Evolutionary conservation across 2,888 invertebrate genomes (phyloP).

Genomic region (Sympetrum striolatum): DNA sequence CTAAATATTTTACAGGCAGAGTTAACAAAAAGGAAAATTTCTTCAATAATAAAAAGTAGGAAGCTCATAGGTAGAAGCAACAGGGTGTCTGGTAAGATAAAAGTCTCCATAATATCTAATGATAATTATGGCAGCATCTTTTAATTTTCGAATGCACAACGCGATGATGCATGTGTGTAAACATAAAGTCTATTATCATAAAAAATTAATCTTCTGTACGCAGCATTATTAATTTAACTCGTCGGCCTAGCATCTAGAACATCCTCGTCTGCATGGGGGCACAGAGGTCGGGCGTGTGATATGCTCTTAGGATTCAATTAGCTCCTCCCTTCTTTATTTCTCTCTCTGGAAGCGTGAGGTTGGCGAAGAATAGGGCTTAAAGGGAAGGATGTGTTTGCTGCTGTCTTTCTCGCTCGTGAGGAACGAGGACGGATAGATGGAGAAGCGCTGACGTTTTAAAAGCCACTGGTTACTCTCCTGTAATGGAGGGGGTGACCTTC

Average conservation of each 20-base stretch:
- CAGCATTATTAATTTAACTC: background rate
- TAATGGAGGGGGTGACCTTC: conserved; percentile 27
- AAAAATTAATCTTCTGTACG: no score
- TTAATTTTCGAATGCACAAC: no score
- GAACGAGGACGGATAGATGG: background rate
- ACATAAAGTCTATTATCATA: no score
- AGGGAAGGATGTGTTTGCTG: background rate
- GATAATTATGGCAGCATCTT: no score
- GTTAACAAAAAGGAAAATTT: no score
- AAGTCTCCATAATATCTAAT: no score
- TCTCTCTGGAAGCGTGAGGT: background rate
- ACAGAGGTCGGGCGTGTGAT: conserved; percentile 15
- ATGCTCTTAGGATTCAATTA: conserved; percentile 34
- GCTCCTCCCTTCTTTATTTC: background rate
- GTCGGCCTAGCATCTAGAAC: background rate
- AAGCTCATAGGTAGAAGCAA: no score
- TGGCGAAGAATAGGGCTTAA: background rate
- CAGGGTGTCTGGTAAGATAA: no score
- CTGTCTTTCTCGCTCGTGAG: background rate
- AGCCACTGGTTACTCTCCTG: conserved; percentile 8
- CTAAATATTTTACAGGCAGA: no score
- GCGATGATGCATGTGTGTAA: no score
- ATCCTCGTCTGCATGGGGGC: background rate
- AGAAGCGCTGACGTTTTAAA: conserved; percentile 23
- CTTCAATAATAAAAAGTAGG: no score